Evolutionary conservation across 2,888 invertebrate species (phyloP), one percentile per base, ranked within the genome.

Genomic region (Leptura quadrifasciata): DNA sequence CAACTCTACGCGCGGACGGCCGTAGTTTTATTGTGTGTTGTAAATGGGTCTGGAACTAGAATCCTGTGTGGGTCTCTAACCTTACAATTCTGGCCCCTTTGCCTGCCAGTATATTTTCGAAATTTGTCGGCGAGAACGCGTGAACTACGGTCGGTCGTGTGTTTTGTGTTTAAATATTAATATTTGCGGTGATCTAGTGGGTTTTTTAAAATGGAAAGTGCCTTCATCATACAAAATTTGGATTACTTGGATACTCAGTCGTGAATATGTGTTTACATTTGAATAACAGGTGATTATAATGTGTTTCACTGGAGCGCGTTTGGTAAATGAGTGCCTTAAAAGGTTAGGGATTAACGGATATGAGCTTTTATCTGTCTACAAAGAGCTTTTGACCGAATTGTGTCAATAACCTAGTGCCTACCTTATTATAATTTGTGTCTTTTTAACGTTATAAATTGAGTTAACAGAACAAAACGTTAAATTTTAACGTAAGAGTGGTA

Each of bases 1-100:
- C 75, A 77, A 76, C 80, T 78, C 79, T 74, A 69, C 64, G 71
- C 71, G 89, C 90, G 90, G 90, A 87, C 89, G 89, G 88, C 87
- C 88, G 80, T 83, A 81, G 81, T 84, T 81, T 86, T 85, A 85
- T 86, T 87, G 84, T 85, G 78, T 81, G 84, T 81, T 85, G 85
- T 86, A 86, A 86, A 86, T 85, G 84, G 84, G 85, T 81, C 85
- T 85, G 84, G 82, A 84, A 83, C 85, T 85, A 83, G 83, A 84
- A 84, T 83, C 83, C 83, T 78, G 83, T 82, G 84, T 84, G 84
- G 86, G 85, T 85, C 84, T 83, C 84, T 83, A 84, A 86, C 84
- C 85, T 84, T 81, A 79, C 77, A 78, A 70, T 79, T 79, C 75
- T 70, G 82, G 82, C 80, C 82, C 83, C 80, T 82, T 82, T 84